These are phyloP conservation scores for Myotis findleyi DNA, from an alignment of 2,797 vertebrate genomes.

Conservation along the genomic window DNA sequence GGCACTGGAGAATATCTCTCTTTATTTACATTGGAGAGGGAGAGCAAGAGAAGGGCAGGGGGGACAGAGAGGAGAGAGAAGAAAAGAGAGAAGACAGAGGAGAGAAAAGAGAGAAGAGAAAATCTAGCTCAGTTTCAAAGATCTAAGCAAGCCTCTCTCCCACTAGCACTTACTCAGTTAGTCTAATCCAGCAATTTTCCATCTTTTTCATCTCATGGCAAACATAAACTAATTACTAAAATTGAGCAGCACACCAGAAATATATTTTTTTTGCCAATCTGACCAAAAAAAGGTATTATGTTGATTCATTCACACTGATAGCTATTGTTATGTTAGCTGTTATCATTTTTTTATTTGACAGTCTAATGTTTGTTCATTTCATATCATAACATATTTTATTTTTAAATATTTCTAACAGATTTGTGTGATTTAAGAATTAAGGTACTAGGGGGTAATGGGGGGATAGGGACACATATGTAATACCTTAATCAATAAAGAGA, in stretches of 20 bases:
- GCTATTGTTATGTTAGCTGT: not conserved
- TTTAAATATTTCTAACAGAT: conserved; percentile 29
- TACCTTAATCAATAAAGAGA: too few relatives aligned
- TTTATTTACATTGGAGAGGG: not conserved
- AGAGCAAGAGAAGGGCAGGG: not conserved
- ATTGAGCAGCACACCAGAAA: not conserved
- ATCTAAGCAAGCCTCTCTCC: not conserved
- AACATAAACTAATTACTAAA: not conserved
- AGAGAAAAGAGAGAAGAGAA: not conserved
- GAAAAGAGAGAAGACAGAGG: not conserved
- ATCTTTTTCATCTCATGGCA: not conserved
- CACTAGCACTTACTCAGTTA: not conserved
- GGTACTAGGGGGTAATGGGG: too few relatives aligned
- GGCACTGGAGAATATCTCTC: not conserved
- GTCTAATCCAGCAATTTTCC: not conserved
- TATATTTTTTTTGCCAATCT: not conserved
- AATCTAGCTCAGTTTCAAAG: not conserved
- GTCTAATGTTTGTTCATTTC: not conserved
- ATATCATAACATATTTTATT: not conserved
- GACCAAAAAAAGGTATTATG: not conserved
- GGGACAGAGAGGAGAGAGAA: not conserved
- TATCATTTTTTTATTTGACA: not conserved
- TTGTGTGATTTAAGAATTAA: not conserved
- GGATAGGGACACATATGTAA: too few relatives aligned
- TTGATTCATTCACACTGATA: not conserved